A percentile compares a stretch with the other conserved stretches of the same genome.
These are phyloP conservation scores for Epistrophella euchroma DNA, from an alignment of 2,888 invertebrate species.

Conservation along the genomic window DNA sequence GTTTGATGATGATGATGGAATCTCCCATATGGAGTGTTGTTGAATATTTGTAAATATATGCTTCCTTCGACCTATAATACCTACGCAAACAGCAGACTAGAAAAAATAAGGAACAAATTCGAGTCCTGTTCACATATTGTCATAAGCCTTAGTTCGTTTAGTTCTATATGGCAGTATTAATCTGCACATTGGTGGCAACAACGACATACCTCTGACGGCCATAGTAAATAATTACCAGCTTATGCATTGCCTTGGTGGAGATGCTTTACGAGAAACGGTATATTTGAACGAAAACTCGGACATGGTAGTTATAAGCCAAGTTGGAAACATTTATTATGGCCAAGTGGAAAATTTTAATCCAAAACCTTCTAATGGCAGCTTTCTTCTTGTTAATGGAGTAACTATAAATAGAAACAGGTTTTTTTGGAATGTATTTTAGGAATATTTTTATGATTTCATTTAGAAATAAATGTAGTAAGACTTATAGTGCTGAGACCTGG, in stretches of 20 bases:
- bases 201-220: conserved; percentile 12
- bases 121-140: conserved; percentile 55
- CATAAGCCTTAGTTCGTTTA: conserved; percentile 30
- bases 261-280: conserved; percentile 45
- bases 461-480: background rate
- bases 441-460: background rate
- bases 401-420: background rate
- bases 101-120: conserved; percentile 21
- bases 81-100: no score
- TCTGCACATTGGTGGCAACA: conserved; percentile 29
- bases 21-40: background rate
- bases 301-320: conserved; percentile 50
- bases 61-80: conserved; percentile 20
- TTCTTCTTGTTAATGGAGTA: background rate
- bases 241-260: conserved; percentile 18
- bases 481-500: no score
- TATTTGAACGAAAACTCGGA: conserved; percentile 34
- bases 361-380: background rate
- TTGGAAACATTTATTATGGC: conserved; percentile 26
- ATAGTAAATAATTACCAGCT: conserved; percentile 54
- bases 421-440: background rate
- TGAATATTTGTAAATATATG: conserved; percentile 11
- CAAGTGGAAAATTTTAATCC: background rate
- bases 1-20: conserved; percentile 28
- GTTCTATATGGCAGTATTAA: conserved; percentile 13